Evolutionary conservation across 2,113 vertebrate genomes (phyloP).

Genomic region (Agapornis roseicollis): DNA sequence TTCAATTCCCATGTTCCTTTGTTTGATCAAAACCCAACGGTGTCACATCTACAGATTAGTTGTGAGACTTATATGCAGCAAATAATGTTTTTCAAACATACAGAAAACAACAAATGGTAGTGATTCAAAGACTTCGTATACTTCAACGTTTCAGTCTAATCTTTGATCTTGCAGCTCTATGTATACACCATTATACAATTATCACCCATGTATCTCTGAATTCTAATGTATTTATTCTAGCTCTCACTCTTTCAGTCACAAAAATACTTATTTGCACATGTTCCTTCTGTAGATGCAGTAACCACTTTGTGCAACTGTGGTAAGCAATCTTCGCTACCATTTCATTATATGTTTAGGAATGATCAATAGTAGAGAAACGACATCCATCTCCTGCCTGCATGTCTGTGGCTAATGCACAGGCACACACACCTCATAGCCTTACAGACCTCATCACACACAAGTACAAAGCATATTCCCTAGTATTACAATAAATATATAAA

Average conservation of each 20-base stretch:
- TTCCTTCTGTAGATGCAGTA: neutral
- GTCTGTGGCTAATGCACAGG: neutral
- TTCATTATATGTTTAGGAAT: neutral
- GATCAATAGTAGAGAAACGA: neutral
- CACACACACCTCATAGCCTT: neutral
- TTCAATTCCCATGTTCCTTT: neutral
- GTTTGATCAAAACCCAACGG: slow-evolving; percentile 22
- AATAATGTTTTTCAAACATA: neutral
- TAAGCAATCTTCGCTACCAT: neutral
- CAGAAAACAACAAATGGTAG: neutral
- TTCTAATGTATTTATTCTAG: neutral
- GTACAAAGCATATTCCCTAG: slow-evolving; percentile 4
- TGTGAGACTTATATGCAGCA: neutral
- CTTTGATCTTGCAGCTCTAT: slow-evolving; percentile 7
- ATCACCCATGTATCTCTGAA: neutral
- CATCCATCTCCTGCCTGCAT: neutral
- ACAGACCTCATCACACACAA: neutral
- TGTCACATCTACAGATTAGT: slow-evolving; percentile 3
- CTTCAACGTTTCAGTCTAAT: neutral
- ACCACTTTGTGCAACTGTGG: neutral
- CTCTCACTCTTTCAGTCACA: neutral
- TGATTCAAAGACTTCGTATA: neutral
- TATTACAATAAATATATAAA: neutral
- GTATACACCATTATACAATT: neutral
- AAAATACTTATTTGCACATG: slow-evolving; percentile 5